phyloP scores from a whole-genome alignment of 2,797 vertebrate species.

The Anguilla marmorata region DNA sequence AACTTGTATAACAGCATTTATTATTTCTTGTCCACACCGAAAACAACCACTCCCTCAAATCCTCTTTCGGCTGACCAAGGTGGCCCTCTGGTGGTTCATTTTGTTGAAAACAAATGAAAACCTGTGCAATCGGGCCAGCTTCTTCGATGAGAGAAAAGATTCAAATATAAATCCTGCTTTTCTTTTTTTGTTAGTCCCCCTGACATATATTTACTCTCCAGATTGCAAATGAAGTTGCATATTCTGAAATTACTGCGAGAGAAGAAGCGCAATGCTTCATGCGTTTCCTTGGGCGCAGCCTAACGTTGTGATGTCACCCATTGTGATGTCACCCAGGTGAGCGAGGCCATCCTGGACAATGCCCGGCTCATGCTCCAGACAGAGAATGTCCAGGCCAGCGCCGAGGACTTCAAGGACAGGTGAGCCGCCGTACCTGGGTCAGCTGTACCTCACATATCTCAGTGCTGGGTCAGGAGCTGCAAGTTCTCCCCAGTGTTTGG shows the following conservation, averaged over 20 bases:
- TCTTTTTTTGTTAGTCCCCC: background rate
- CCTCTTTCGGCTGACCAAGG: background rate
- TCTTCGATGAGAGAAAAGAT: background rate
- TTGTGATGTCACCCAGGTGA: constrained; percentile 73
- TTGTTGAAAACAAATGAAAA: background rate
- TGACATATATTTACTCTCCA: background rate
- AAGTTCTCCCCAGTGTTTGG: background rate
- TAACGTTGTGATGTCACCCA: constrained; percentile 51
- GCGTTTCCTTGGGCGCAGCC: background rate
- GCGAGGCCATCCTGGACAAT: constrained; percentile 87
- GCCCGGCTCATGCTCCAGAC: constrained; percentile 88
- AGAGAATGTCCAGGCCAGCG: constrained; percentile 87
- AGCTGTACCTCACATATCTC: background rate
- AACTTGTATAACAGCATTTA: background rate
- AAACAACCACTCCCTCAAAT: background rate
- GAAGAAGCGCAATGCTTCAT: background rate
- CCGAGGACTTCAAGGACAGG: constrained; percentile 91
- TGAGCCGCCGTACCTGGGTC: constrained; percentile 50
- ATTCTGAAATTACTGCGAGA: background rate
- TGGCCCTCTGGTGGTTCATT: background rate
- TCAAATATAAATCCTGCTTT: background rate
- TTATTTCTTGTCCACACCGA: background rate
- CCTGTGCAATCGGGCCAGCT: background rate
- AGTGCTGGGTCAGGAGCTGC: background rate
- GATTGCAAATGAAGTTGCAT: background rate